Conservation (phyloP, 2,888 invertebrate genomes). For the Acanthosepion lycidas region DNA sequence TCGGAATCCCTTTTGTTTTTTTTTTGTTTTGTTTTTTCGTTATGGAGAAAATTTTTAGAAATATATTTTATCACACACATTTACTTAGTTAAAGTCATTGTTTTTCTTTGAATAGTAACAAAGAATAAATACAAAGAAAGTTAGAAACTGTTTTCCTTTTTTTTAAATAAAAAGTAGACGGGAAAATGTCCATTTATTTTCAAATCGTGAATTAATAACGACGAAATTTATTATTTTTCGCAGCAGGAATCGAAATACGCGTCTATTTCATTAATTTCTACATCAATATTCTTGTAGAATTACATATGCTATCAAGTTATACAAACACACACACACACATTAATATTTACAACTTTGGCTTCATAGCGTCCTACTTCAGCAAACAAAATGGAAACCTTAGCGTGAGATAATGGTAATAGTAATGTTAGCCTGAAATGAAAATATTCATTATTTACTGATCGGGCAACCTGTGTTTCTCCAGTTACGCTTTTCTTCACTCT, state of each 20-base stretch:
- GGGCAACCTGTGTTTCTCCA: no score
- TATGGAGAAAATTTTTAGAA: not conserved
- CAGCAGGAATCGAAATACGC: not conserved
- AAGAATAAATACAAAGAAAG: not conserved
- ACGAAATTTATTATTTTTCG: not conserved
- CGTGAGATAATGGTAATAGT: no score
- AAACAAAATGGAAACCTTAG: not conserved
- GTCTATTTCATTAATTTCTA: not conserved
- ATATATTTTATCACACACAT: not conserved
- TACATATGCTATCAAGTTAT: not conserved
- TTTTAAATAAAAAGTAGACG: not conserved
- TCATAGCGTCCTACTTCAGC: not conserved
- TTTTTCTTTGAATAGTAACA: not conserved
- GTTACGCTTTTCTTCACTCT: no score
- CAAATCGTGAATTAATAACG: not conserved
- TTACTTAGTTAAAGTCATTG: not conserved
- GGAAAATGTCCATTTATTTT: not conserved
- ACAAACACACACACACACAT: not conserved
- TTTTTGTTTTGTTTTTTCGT: no score
- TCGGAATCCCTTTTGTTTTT: not conserved
- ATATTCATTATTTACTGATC: no score
- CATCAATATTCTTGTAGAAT: not conserved
- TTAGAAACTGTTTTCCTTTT: not conserved
- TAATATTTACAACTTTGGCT: not conserved
- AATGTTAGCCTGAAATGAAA: no score